phyloP scores from a whole-genome alignment of 2,113 vertebrate species.

The Marcusenius ussheri region DNA sequence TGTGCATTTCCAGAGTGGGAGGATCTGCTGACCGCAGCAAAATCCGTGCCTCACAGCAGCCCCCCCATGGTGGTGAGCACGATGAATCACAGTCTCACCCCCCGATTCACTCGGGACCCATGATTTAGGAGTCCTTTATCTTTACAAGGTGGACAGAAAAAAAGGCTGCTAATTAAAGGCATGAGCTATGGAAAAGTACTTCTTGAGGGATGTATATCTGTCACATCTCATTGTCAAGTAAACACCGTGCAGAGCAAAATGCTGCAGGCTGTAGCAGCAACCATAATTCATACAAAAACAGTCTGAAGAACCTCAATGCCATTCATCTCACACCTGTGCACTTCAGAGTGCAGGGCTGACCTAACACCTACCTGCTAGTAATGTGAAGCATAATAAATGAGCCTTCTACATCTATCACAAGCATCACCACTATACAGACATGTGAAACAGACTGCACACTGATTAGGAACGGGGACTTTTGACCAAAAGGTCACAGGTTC shows the following conservation, averaged over 20 bases:
- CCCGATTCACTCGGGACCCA: conserved; percentile 16
- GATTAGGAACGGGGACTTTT: neutral
- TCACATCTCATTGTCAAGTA: neutral
- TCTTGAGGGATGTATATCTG: conserved; percentile 1
- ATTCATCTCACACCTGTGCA: neutral
- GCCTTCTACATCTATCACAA: neutral
- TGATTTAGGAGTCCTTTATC: conserved; percentile 25
- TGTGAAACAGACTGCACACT: neutral
- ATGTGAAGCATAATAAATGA: neutral
- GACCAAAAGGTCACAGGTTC: neutral
- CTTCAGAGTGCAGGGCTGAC: neutral
- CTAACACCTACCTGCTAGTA: neutral
- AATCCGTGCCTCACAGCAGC: conserved; percentile 15
- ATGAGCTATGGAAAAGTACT: neutral
- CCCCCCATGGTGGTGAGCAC: conserved; percentile 7
- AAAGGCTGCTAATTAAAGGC: neutral
- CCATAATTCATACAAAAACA: neutral
- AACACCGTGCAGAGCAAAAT: neutral
- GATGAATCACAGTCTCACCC: conserved; percentile 22
- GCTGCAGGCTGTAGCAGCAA: neutral
- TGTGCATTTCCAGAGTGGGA: neutral
- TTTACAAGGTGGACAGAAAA: neutral
- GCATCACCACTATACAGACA: neutral
- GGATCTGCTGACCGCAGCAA: conserved; percentile 22
- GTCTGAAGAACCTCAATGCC: neutral